Evolutionary conservation across 1,140 invertebrate genomes (phyloP).

Genomic region (Scaptomyza pallida): DNA sequence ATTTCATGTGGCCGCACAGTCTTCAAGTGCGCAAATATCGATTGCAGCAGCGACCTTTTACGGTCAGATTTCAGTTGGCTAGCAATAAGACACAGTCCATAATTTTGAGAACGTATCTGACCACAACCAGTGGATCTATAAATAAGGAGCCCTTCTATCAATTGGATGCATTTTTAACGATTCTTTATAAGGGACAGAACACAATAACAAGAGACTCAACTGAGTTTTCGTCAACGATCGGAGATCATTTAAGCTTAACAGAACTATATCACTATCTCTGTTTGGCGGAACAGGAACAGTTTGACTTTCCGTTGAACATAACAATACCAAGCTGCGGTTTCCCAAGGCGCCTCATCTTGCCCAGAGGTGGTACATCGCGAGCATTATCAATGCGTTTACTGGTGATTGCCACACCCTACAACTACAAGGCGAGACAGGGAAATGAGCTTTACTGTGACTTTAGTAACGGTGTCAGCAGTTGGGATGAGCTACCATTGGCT

Average conservation of each 20-base stretch:
- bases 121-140: constrained; percentile 10
- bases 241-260: constrained; percentile 46
- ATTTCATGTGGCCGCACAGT: constrained; percentile 51
- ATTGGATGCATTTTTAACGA: constrained; percentile 47
- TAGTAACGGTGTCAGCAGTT: constrained; percentile 40
- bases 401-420: constrained; percentile 43
- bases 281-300: constrained; percentile 46
- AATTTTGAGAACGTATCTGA: constrained; percentile 40
- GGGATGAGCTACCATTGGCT: constrained; percentile 51
- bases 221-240: constrained; percentile 34
- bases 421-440: constrained; percentile 36
- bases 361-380: constrained; percentile 16
- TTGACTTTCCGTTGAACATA: constrained; percentile 57
- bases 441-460: constrained; percentile 56
- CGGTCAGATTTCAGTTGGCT: constrained; percentile 24
- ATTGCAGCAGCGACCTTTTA: constrained; percentile 46
- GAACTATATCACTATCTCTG: constrained; percentile 54
- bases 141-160: constrained; percentile 49
- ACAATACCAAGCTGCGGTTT: constrained; percentile 49
- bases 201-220: constrained; percentile 30
- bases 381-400: constrained; percentile 35
- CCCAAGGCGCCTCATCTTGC: constrained; percentile 51
- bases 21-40: constrained; percentile 26
- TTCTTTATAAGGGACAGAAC: constrained; percentile 43
- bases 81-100: constrained; percentile 54